Conservation (phyloP, 1,140 invertebrate species). For the Drosophila subpulchrella region DNA sequence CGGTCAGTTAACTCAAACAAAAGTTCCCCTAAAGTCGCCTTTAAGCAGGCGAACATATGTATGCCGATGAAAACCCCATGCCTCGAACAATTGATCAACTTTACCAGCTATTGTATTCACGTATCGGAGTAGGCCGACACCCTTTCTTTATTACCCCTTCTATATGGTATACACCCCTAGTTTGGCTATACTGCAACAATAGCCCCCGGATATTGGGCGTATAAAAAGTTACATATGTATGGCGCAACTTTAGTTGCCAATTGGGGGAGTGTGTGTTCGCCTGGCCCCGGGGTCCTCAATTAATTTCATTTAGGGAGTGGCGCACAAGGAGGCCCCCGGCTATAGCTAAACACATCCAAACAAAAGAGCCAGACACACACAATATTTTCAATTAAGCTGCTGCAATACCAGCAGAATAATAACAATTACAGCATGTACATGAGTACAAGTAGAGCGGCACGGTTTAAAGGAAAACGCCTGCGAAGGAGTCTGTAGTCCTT, state of each 20-base stretch:
- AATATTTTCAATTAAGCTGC: slow-evolving; percentile 81
- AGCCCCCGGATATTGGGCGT: slow-evolving; percentile 68
- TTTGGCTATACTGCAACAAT: slow-evolving; percentile 41
- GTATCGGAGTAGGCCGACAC: slow-evolving; percentile 26
- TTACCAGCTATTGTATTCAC: slow-evolving; percentile 28
- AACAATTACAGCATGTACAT: slow-evolving; percentile 68
- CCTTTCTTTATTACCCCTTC: slow-evolving; percentile 8
- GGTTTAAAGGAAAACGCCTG: slow-evolving; percentile 36
- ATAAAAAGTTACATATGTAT: slow-evolving; percentile 66
- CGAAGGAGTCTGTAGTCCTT: slow-evolving; percentile 12
- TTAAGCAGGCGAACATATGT: slow-evolving; percentile 19
- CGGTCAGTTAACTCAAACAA: slow-evolving; percentile 23
- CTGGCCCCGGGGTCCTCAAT: slow-evolving; percentile 64
- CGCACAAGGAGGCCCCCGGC: slow-evolving; percentile 61
- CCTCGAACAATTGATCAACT: slow-evolving; percentile 39
- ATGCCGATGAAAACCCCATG: slow-evolving; percentile 1
- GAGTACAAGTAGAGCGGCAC: slow-evolving; percentile 26
- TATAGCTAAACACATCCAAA: slow-evolving; percentile 66
- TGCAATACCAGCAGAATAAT: slow-evolving; percentile 77
- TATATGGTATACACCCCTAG: neutral
- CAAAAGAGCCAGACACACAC: slow-evolving; percentile 44
- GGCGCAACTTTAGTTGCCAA: slow-evolving; percentile 47
- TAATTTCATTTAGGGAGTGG: slow-evolving; percentile 76
- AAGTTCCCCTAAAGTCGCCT: slow-evolving; percentile 10
- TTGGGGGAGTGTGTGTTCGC: slow-evolving; percentile 35